Conservation (phyloP, 2,888 invertebrate species). For the Papilio gigon region DNA sequence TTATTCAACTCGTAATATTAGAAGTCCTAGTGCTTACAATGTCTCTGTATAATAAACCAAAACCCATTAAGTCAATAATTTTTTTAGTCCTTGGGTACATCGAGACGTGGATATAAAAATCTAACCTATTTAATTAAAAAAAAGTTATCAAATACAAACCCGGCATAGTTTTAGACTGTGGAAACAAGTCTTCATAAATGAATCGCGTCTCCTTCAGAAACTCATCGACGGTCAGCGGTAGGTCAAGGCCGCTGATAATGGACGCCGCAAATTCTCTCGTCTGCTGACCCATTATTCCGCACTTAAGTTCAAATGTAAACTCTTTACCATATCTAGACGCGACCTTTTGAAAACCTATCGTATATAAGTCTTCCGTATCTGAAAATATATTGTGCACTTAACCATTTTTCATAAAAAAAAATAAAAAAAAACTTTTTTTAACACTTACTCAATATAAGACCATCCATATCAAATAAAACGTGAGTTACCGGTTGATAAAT, state of each 20-base stretch:
- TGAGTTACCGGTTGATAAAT: conserved; percentile 72
- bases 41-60: neutral
- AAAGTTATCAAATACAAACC: conserved; percentile 76
- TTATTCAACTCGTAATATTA: neutral
- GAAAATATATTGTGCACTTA: conserved; percentile 52
- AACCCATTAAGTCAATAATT: too few species aligned
- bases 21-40: neutral
- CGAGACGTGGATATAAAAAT: too few species aligned
- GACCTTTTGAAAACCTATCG: conserved; percentile 86
- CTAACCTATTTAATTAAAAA: neutral
- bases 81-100: too few species aligned
- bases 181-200: conserved; percentile 83
- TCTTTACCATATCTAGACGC: conserved; percentile 86
- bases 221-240: conserved; percentile 86
- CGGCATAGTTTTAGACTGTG: conserved; percentile 85
- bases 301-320: conserved; percentile 91
- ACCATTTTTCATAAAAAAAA: neutral
- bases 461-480: conserved; percentile 78
- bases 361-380: conserved; percentile 93
- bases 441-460: conserved; percentile 71
- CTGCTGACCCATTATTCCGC: conserved; percentile 87
- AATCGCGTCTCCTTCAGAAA: conserved; percentile 82
- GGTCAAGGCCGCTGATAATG: conserved; percentile 82
- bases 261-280: conserved; percentile 83
- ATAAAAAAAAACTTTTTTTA: conserved; percentile 9